Conservation (phyloP, 1,140 invertebrate species). For the Bombus confusus region DNA sequence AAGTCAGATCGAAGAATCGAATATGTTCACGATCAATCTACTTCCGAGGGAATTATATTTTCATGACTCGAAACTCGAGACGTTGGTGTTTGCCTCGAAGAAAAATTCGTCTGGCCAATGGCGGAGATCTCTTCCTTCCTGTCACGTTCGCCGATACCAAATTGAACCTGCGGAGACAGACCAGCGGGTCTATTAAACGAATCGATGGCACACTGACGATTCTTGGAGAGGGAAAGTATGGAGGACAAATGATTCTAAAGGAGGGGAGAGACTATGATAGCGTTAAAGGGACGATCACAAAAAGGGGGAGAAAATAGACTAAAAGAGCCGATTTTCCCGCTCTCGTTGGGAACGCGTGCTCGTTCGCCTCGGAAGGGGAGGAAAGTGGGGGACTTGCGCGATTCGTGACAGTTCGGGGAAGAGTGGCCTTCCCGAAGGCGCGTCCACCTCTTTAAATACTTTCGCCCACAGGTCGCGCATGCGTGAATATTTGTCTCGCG, state of each 20-base stretch:
- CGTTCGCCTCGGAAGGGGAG: conserved; percentile 44
- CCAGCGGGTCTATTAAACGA: conserved; percentile 40
- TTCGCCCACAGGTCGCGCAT: conserved; percentile 73
- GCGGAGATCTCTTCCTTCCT: background rate
- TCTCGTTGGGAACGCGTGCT: conserved; percentile 40
- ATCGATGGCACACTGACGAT: conserved; percentile 19
- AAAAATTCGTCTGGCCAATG: background rate
- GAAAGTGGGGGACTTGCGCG: conserved; percentile 60
- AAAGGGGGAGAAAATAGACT: conserved; percentile 10
- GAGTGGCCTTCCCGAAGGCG: conserved; percentile 76
- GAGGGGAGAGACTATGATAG: background rate
- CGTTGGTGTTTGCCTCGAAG: background rate
- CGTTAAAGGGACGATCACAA: background rate
- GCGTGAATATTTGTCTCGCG: conserved; percentile 53
- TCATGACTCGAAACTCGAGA: background rate
- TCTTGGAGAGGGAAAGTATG: conserved; percentile 26
- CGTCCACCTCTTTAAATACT: conserved; percentile 79
- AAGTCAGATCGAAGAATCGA: background rate
- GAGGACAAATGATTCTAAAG: conserved; percentile 28
- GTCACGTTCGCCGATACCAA: conserved; percentile 22
- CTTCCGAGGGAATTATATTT: background rate
- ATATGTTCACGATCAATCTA: background rate
- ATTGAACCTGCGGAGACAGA: conserved; percentile 33
- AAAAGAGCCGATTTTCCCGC: conserved; percentile 37
- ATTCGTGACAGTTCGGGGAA: conserved; percentile 72